Conservation (phyloP, 1,140 invertebrate species). For the Aphis craccivora region DNA sequence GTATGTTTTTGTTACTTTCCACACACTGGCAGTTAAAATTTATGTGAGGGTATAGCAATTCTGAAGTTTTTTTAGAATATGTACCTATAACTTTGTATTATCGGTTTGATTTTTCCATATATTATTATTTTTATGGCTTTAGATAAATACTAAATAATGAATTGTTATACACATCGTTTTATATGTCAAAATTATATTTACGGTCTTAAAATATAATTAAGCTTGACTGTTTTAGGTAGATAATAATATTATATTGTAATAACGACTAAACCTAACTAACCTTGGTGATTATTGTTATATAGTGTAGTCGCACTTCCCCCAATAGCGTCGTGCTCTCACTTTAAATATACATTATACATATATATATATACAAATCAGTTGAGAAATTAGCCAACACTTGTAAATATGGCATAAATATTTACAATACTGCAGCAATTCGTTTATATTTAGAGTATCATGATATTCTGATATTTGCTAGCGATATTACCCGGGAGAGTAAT, state of each 20-base stretch:
- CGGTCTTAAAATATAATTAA: not conserved
- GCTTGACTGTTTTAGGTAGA: not conserved
- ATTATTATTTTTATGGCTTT: not conserved
- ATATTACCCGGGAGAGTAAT: constrained; percentile 15
- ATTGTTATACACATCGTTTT: not conserved
- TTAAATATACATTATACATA: too few species aligned
- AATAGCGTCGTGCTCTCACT: not conserved
- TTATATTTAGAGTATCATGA: not conserved
- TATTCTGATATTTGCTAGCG: not conserved
- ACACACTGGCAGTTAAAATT: not conserved
- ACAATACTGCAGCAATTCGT: not conserved
- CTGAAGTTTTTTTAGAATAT: not conserved
- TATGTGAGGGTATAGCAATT: not conserved
- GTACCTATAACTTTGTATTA: not conserved
- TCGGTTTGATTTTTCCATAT: not conserved
- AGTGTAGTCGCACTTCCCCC: not conserved
- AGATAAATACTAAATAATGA: not conserved
- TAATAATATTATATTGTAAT: not conserved
- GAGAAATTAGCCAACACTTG: not conserved
- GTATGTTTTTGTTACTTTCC: constrained; percentile 2
- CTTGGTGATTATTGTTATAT: not conserved
- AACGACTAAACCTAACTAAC: not conserved
- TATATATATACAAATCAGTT: not conserved
- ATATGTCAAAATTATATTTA: not conserved
- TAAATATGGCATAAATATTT: not conserved